Evolutionary conservation across 1,140 invertebrate species (phyloP).

Genomic region (Plectrocnemia conspersa): DNA sequence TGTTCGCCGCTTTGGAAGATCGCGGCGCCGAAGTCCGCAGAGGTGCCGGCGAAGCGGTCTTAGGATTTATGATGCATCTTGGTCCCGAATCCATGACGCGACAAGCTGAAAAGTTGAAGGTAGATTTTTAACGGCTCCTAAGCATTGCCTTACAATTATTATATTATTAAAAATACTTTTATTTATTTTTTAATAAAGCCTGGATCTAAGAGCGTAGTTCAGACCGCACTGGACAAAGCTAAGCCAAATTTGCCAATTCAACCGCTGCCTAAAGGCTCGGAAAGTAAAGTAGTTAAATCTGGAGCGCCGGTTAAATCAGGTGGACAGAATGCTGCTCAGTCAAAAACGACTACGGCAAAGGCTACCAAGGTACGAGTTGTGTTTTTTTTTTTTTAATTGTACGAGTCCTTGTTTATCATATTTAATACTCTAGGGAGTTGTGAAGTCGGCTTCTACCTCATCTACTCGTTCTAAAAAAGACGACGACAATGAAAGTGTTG

Average conservation of each 20-base stretch:
- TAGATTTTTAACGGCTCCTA: constrained; percentile 41
- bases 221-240: constrained; percentile 79
- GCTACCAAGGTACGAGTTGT: constrained; percentile 24
- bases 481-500: constrained; percentile 73
- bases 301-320: constrained; percentile 46
- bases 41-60: constrained; percentile 80
- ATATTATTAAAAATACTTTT: not conserved
- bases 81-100: constrained; percentile 79
- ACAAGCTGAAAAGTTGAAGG: constrained; percentile 78
- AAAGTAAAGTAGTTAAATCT: constrained; percentile 57
- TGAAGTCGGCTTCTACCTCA: constrained; percentile 46
- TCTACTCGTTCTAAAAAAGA: constrained; percentile 65
- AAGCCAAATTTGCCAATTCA: constrained; percentile 79
- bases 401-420: too few relatives aligned
- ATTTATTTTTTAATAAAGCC: constrained; percentile 51
- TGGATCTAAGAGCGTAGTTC: constrained; percentile 75
- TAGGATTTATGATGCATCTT: constrained; percentile 90
- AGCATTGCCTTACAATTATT: not conserved
- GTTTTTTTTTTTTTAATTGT: constrained; percentile 17
- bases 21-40: constrained; percentile 87
- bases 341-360: constrained; percentile 24
- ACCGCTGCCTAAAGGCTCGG: constrained; percentile 64
- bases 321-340: not conserved
- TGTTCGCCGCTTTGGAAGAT: constrained; percentile 86
- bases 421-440: constrained; percentile 36